Base-by-base conservation (phyloP, 2,797 vertebrate genomes). In the Pseudopleuronectes americanus region DNA sequence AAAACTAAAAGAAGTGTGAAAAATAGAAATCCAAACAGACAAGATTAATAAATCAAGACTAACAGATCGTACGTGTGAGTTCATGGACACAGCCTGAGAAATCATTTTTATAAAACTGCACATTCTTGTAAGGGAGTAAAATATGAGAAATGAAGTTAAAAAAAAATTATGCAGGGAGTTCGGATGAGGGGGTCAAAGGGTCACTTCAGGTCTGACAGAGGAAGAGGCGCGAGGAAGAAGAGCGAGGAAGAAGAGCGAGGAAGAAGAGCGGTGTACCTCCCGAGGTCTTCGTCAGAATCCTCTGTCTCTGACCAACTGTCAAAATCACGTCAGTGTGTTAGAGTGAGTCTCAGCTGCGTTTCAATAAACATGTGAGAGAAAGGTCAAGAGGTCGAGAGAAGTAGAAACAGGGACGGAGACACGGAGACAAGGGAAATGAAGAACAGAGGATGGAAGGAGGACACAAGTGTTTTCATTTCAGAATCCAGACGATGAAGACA, bases 241-340 rank as follows among this genome's bases (percentile, higher is more conserved):
- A 28, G 26, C 28, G 74, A 24, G 57, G 60, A 64, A 64, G 55
- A 26, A 77, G 86, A 41, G 79, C 87, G 82, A 91, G 85, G 53
- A 58, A 57, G 89, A 90, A 90, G 84, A 64, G 52, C n/a, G n/a
- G n/a, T 79, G 90, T 98, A 98, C 97, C 97, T 98, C 96, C 90
- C 84, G 92, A 89, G 71, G 91, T 95, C 95, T 91, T 96, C 96
- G 52, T 93, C 92, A 92, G 95, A 92, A 93, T 94, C 87, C 63
- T 96, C 96, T 75, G 85, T 90, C 91, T 95, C 95, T 94, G 96
- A 95, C 92, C 94, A 94, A 90, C 97, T 99, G 96, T 84, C 86
- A 91, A 96, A 96, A 92, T 94, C 92, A 95, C 28, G 94, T 87
- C 94, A 96, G 93, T 68, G 79, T 84, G 87, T 95, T 95, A 93